Evolutionary conservation across 2,888 invertebrate species (phyloP).

Genomic region (Amphipoea lucens): DNA sequence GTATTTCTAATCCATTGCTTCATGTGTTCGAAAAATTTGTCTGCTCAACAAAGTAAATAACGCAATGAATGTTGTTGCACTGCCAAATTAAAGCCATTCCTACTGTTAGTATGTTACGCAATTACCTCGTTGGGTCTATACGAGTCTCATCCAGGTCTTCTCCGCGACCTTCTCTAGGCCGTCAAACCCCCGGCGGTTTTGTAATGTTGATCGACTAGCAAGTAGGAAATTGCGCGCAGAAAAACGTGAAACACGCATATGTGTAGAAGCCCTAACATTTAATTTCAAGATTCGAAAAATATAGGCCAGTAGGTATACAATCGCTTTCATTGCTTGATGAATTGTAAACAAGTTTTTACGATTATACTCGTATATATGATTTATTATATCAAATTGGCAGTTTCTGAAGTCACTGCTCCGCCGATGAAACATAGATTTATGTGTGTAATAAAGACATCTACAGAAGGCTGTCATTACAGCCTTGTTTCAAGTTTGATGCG

Average conservation of each 20-base stretch:
- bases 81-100: too few species aligned
- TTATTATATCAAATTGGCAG: constrained; percentile 76
- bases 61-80: too few species aligned
- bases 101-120: too few species aligned
- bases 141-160: neutral
- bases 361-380: constrained; percentile 71
- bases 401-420: constrained; percentile 63
- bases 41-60: too few species aligned
- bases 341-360: constrained; percentile 79
- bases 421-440: constrained; percentile 63
- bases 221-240: constrained; percentile 13
- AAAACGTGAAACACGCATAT: neutral
- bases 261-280: constrained; percentile 60
- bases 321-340: constrained; percentile 76
- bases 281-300: constrained; percentile 66
- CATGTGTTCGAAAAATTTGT: too few species aligned
- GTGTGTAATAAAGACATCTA: constrained; percentile 66
- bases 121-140: too few species aligned
- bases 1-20: too few species aligned
- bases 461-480: constrained; percentile 63
- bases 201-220: neutral
- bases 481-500: constrained; percentile 59
- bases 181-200: too few species aligned
- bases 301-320: constrained; percentile 78
- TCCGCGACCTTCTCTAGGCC: too few species aligned